Conservation (phyloP, 2,888 invertebrate genomes). For the Melangyna quadrimaculata region DNA sequence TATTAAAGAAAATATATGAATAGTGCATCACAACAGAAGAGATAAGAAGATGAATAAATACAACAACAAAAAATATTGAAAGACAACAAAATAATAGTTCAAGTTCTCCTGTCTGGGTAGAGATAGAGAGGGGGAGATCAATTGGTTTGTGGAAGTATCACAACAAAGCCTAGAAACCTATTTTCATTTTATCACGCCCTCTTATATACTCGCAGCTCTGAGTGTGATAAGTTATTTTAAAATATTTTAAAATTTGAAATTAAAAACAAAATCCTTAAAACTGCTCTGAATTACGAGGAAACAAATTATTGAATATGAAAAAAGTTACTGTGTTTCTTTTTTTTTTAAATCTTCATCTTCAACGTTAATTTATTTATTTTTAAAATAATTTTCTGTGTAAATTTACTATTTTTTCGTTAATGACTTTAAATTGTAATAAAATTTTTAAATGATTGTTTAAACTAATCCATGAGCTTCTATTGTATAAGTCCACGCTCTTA, state of each 20-base stretch:
- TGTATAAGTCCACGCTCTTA: no score
- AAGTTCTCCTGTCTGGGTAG: neutral
- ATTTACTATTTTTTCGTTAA: no score
- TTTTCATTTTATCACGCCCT: slow-evolving; percentile 12
- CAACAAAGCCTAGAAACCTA: neutral
- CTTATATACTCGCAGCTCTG: no score
- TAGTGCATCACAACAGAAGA: neutral
- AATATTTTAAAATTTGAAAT: neutral
- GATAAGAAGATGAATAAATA: neutral
- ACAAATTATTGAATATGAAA: no score
- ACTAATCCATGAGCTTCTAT: no score
- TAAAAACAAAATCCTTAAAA: neutral
- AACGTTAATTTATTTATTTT: no score
- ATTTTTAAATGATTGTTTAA: no score
- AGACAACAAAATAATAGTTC: neutral
- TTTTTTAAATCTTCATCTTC: no score
- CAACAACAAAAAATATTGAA: neutral
- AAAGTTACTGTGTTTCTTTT: no score
- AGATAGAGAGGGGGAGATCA: neutral
- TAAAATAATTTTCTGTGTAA: no score
- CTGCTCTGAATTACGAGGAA: neutral
- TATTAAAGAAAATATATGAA: slow-evolving; percentile 14
- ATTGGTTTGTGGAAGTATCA: neutral
- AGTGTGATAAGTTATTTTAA: neutral
- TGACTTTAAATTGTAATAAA: no score